phyloP scores from a whole-genome alignment of 2,888 invertebrate species.

The Phymatocera aterrima region DNA sequence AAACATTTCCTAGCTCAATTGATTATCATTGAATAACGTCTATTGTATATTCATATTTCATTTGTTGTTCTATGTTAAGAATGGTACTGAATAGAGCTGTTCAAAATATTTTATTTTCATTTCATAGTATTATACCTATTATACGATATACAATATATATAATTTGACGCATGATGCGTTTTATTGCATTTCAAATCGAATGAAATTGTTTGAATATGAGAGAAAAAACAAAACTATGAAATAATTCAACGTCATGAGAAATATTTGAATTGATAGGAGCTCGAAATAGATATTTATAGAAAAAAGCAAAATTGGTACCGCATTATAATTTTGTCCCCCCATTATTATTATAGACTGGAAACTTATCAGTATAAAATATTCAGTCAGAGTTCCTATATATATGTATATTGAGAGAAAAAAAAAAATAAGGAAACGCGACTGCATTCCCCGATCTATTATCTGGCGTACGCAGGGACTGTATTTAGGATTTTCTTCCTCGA shows the following conservation, averaged over 20 bases:
- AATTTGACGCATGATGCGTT: no score
- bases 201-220: not conserved
- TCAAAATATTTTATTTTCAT: not conserved
- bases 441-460: not conserved
- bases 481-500: not conserved
- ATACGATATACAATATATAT: not conserved
- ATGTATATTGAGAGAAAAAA: no score
- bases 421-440: constrained; percentile 2
- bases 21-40: constrained; percentile 27
- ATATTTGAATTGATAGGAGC: not conserved
- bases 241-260: not conserved
- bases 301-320: not conserved
- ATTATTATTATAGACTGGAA: not conserved
- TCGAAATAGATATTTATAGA: constrained; percentile 6
- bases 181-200: not conserved
- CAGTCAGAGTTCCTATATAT: constrained; percentile 25
- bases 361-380: not conserved
- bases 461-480: not conserved
- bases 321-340: not conserved
- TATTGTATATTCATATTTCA: constrained; percentile 23
- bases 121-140: not conserved
- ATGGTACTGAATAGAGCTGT: constrained; percentile 25
- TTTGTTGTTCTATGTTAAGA: constrained; percentile 4
- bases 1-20: constrained; percentile 43
- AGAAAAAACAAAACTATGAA: no score